phyloP scores from a whole-genome alignment of 2,888 invertebrate species.

The Yponomeuta plumbellus region DNA sequence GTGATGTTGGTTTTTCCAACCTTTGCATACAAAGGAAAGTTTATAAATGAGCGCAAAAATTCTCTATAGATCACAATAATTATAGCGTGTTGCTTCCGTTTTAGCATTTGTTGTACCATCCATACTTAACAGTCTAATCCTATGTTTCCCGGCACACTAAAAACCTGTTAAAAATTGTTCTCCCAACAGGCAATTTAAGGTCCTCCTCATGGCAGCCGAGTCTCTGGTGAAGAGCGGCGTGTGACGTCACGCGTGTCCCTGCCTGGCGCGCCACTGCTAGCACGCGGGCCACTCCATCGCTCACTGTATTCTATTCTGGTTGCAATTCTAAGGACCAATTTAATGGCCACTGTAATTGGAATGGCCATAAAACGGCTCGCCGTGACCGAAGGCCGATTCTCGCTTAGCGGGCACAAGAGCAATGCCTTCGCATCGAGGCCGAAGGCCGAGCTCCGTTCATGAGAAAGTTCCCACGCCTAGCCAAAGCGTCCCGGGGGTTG shows the following conservation, averaged over 20 bases:
- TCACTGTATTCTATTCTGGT: no score
- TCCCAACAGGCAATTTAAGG: constrained; percentile 74
- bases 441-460: background rate
- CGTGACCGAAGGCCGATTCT: background rate
- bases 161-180: background rate
- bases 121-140: background rate
- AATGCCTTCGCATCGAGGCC: no score
- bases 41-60: no score
- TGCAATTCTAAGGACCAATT: background rate
- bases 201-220: constrained; percentile 84
- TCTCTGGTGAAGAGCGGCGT: constrained; percentile 62
- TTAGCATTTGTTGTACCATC: no score
- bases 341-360: background rate
- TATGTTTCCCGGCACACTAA: background rate
- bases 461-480: background rate
- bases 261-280: constrained; percentile 12
- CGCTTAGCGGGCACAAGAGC: no score
- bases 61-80: no score
- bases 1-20: no score
- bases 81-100: no score
- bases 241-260: constrained; percentile 35
- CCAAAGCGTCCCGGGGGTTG: no score
- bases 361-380: background rate
- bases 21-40: no score
- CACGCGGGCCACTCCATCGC: background rate